Evolutionary conservation across 2,797 vertebrate genomes (phyloP), one percentile per base, ranked within the genome.

Genomic region (Liasis olivaceus): DNA sequence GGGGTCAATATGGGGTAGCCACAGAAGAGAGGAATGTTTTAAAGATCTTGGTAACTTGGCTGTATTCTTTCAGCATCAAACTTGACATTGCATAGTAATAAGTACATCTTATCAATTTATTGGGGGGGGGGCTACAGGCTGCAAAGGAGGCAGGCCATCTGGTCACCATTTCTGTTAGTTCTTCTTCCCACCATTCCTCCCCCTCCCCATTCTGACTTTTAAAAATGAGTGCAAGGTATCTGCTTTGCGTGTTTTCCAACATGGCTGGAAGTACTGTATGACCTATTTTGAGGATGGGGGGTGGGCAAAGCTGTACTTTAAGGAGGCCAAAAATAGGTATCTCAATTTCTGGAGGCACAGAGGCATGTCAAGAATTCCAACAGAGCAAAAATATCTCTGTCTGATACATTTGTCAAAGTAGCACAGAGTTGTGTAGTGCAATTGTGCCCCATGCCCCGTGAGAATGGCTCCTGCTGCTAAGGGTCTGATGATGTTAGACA

Each of bases 141-240:
- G 94, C 64, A 86, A 90, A 58, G 62, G 90, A 28, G 24, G 66
- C 3, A 58, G 86, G 81, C 63, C 31, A 5, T 6, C 15, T 15
- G 22, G 22, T 85, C 9, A 66, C 47, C 88, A 92, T 94, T 92
- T n/a, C 31, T 94, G 90, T 64, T 4, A 66, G 31, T 8, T 93
- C 92, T 91, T 28, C 72, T 58, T 17, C 8, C 84, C 2, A 14
- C 72, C 11, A 92, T 92, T 26, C 69, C 31, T 15, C 6, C 81
- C 0, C 12, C 72, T 7, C 1, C 20, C 9, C 24, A 42, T 13
- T 5, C 22, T 13, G 14, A 7, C 77, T 24, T 47, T 91, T 91
- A 47, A 72, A 89, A 93, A 42, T 60, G 36, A n/a, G 12, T 85
- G 85, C 87, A 93, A 36, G 26, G 12, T 28, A 28, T 28, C 26